Conservation (phyloP, 1,140 invertebrate genomes). For the Phenacoccus solenopsis region DNA sequence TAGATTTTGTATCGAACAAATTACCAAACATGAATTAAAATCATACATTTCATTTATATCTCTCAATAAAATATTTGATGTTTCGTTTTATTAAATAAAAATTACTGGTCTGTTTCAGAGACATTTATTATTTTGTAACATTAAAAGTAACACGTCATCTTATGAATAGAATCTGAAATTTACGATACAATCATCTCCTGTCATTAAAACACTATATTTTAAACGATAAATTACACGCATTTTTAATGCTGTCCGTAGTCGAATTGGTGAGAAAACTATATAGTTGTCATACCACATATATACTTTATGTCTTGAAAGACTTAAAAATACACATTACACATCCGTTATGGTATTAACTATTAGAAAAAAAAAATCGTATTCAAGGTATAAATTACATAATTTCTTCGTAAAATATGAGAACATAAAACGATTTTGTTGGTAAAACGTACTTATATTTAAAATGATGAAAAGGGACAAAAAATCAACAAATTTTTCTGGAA, state of each 20-base stretch:
- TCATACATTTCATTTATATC: too few relatives aligned
- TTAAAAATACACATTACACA: conserved; percentile 11
- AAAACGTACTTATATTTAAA: conserved; percentile 13
- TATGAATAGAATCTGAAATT: conserved; percentile 16
- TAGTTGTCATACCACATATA: conserved; percentile 3
- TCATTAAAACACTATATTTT: conserved; percentile 12
- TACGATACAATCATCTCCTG: conserved; percentile 11
- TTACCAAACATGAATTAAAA: too few relatives aligned
- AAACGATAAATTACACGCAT: background rate
- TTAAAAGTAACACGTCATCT: conserved; percentile 18
- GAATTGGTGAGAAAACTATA: conserved; percentile 4
- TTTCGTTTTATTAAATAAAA: too few relatives aligned
- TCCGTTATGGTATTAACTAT: conserved; percentile 11
- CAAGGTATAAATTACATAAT: conserved; percentile 1
- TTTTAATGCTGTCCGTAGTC: conserved; percentile 11
- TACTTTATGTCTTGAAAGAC: conserved; percentile 15
- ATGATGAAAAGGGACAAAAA: conserved; percentile 1
- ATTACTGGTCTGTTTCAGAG: conserved; percentile 4
- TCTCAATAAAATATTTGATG: too few relatives aligned
- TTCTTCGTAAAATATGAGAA: conserved; percentile 4
- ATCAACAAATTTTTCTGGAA: background rate
- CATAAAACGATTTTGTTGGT: conserved; percentile 4
- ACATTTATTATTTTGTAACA: conserved; percentile 18
- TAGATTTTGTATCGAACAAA: too few relatives aligned
- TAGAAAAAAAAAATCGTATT: conserved; percentile 10